A percentile compares a stretch with the other conserved stretches of the same genome.
Conservation (phyloP, 2,797 vertebrate species). For the Squalus acanthias region DNA sequence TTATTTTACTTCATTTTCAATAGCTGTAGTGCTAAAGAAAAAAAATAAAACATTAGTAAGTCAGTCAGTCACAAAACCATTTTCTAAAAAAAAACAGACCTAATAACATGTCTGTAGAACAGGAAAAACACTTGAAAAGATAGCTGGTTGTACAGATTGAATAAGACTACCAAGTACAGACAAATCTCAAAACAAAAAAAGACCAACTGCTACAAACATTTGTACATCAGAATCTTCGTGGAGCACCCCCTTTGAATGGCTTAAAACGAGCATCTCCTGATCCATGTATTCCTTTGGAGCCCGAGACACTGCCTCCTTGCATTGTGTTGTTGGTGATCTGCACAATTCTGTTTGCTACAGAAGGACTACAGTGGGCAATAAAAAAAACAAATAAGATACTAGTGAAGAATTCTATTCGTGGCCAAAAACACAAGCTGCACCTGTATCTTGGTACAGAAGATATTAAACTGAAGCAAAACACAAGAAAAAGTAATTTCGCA, state of each 20-base stretch:
- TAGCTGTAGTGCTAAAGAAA: conserved; percentile 53
- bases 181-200: background rate
- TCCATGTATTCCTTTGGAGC: conserved; percentile 46
- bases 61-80: conserved; percentile 53
- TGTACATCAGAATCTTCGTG: conserved; percentile 73
- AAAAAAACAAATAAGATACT: conserved; percentile 25
- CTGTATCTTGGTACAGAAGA: background rate
- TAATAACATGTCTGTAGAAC: conserved; percentile 68
- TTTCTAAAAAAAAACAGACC: conserved; percentile 61
- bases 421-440: background rate
- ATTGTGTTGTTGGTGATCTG: conserved; percentile 89
- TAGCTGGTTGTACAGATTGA: conserved; percentile 42
- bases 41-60: conserved; percentile 40
- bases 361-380: conserved; percentile 46
- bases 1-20: conserved; percentile 33
- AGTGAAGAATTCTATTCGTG: background rate
- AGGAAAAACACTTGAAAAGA: conserved; percentile 56
- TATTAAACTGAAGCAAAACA: background rate
- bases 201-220: background rate
- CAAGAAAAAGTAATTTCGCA: background rate
- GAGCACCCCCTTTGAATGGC: conserved; percentile 82
- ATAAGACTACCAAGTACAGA: conserved; percentile 27
- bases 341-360: conserved; percentile 89
- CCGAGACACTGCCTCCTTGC: conserved; percentile 75
- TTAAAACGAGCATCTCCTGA: conserved; percentile 63